A percentile compares a stretch with the other conserved stretches of the same genome.
These are phyloP conservation scores for Cinclus mexicanus DNA, from an alignment of 2,113 vertebrate genomes.

Conservation along the genomic window DNA sequence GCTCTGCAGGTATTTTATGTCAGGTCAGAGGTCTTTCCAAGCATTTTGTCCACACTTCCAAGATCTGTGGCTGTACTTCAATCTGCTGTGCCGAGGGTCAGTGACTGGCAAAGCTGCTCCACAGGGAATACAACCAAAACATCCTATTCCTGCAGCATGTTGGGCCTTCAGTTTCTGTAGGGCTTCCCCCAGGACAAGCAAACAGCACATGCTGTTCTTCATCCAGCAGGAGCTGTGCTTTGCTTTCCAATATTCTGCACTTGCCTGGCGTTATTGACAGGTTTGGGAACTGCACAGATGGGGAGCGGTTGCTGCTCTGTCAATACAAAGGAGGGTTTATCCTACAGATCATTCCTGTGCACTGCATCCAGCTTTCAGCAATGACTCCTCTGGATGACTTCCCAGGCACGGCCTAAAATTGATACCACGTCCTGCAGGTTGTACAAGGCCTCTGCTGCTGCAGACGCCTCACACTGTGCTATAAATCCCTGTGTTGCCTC, in stretches of 20 bases:
- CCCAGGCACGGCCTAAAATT: not conserved
- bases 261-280: not conserved
- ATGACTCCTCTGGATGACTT: not conserved
- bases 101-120: not conserved
- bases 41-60: not conserved
- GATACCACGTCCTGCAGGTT: not conserved
- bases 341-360: not conserved
- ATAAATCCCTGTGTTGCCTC: not conserved
- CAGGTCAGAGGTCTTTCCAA: not conserved
- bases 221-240: not conserved
- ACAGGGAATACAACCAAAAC: not conserved
- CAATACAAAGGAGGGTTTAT: not conserved
- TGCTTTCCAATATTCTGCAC: not conserved
- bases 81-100: not conserved
- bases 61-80: not conserved
- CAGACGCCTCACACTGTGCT: not conserved
- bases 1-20: not conserved
- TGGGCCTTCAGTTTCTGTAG: not conserved
- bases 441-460: not conserved
- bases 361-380: not conserved
- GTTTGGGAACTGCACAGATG: constrained; percentile 1
- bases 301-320: not conserved
- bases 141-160: not conserved
- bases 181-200: not conserved
- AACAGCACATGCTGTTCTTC: not conserved